Evolutionary conservation across 1,140 invertebrate genomes (phyloP), one percentile per base, ranked within the genome.

Genomic region (Brachionus paranguensis): DNA sequence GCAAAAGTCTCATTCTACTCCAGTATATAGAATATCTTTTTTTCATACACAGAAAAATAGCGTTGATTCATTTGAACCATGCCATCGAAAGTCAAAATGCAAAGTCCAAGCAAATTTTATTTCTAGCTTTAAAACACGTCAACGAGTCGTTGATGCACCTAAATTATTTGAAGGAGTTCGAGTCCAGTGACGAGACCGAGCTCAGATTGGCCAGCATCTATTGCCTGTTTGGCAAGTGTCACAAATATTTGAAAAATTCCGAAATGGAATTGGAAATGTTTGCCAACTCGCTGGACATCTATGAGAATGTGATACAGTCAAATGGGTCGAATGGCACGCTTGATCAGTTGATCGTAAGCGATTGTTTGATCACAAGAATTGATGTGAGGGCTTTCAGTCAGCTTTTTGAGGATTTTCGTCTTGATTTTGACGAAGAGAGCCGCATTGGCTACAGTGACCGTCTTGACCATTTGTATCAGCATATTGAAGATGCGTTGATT

Each of bases 191-290:
- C 41, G 53, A 45, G 24, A 81, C 43, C 7, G 78, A 81, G 53
- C 33, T 81, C 2, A 81, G 78, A 81, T 33, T 64, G 37, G 78
- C 78, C 12, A 81, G 78, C 27, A 20, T 81, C 8, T 68, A 64
- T 60, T 81, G 17, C 41, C 27, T 81, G n/a, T 68, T 81, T 29
- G 78, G 78, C 6, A 81, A 81, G n/a, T 81, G 78, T 47, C 78
- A 81, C 43, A 64, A 81, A 14, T 45, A 81, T 64, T 81, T 81
- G 53, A 60, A 45, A 45, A 60, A 81, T 81, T 41, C 50, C 17
- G 78, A 81, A 81, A 81, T 81, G 53, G 78, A 81, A 68, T 68
- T 81, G 20, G 78, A 81, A 68, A 60, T 81, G 78, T 81, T 81
- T 81, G 78, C 78, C 27, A 81, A 81, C 14, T 81, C 78, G 53